These are phyloP conservation scores for Dolichotis patagonum DNA, from an alignment of 2,113 vertebrate species.

Conservation along the genomic window DNA sequence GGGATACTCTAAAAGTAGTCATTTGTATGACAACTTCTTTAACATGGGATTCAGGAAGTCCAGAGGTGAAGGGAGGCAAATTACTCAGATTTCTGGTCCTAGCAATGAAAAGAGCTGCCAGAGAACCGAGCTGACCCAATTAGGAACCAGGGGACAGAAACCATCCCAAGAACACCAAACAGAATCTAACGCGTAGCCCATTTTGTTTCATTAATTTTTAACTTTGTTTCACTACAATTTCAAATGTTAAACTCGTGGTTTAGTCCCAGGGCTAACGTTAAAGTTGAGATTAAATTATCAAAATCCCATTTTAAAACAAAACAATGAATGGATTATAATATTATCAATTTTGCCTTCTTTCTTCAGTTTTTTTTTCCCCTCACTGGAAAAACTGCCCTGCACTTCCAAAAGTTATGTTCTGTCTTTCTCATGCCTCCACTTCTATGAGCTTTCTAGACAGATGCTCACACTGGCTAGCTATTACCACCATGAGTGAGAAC, in stretches of 20 bases:
- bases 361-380: neutral
- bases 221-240: neutral
- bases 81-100: neutral
- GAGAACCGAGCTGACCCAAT: neutral
- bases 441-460: neutral
- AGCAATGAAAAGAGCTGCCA: neutral
- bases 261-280: neutral
- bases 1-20: neutral
- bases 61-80: too few relatives aligned
- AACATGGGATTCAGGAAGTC: neutral
- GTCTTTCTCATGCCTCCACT: neutral
- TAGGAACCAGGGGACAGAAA: neutral
- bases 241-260: neutral
- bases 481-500: neutral
- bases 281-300: neutral
- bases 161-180: too few relatives aligned
- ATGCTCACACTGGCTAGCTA: neutral
- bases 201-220: neutral
- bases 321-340: neutral
- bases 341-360: neutral
- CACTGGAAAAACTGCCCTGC: neutral
- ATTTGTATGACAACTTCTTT: neutral
- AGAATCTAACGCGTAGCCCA: neutral
- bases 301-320: slow-evolving; percentile 22
- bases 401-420: neutral